Base-by-base conservation (phyloP, 2,888 invertebrate species). In the Nemotelus pantherinus region DNA sequence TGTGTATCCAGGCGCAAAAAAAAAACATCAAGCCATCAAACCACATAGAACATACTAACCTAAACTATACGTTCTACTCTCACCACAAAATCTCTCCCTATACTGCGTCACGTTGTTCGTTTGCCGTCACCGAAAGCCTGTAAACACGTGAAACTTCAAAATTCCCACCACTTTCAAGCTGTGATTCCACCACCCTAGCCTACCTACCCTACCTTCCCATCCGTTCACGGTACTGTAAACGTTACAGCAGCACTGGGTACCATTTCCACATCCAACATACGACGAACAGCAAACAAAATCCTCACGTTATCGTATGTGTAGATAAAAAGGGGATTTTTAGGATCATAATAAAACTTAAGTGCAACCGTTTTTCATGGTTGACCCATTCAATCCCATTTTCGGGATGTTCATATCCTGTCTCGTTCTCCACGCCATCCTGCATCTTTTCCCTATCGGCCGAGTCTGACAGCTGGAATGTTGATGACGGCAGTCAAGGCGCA, bases 281-380 rank as follows among this genome's bases (percentile, higher is more conserved):
- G 1, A 9, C 55, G 48, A 70, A 70, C 53, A 50, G 55, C 70
- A 70, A 53, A 47, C 70, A 9, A 70, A 70, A 70, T 70, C 70
- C 70, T 47, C 70, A 50, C 70, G 70, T 70, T 74, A 74, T 74
- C 74, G 57, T 74, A 74, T 74, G 74, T 74, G 74, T 63, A 74
- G 74, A 74, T 74, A 74, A 74, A 74, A 74, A 74, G 47, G 70
- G 74, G 74, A 74, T 60, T 74, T 74, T 74, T 74, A 74, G 74
- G 74, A 74, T 74, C 74, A 74, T 60, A 70, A 74, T 74, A 74
- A 74, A 74, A 74, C 74, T 74, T 74, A 74, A 74, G 74, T 74
- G 74, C 74, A 74, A 74, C 74, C 74, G 74, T 74, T 74, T 74
- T 74, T 74, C 74, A 74, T 74, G 74, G 74, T 74, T 74, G 74